Percentiles rank a stretch among this genome's conserved stretches.
Evolutionary conservation across 2,113 vertebrate genomes (phyloP).

Genomic region (Todiramphus chloris): DNA sequence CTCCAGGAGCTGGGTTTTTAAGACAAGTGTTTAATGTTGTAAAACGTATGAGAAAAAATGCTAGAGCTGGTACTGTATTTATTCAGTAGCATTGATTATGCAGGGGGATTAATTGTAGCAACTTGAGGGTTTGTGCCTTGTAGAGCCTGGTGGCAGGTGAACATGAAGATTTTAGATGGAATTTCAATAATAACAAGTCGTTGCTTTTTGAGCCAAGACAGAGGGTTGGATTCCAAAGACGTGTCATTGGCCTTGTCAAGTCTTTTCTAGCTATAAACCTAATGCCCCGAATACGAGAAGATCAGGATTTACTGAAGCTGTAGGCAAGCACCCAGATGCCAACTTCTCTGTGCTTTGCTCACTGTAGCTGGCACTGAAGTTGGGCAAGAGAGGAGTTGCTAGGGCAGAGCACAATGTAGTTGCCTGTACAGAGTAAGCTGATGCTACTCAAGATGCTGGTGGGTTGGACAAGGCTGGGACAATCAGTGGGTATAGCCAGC

Average conservation of each 20-base stretch:
- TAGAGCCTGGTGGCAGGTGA: not conserved
- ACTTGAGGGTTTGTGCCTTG: not conserved
- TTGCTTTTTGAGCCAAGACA: not conserved
- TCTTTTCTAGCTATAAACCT: not conserved
- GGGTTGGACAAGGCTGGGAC: not conserved
- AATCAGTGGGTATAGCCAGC: fast-evolving
- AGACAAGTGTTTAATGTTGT: not conserved
- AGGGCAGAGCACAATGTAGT: no score
- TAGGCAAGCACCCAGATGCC: not conserved
- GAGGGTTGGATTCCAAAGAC: not conserved
- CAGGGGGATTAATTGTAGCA: not conserved
- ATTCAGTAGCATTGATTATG: not conserved
- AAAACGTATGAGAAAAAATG: not conserved
- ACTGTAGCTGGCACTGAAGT: not conserved
- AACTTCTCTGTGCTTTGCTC: not conserved
- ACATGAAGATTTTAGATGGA: not conserved
- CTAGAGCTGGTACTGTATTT: not conserved
- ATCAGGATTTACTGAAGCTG: not conserved
- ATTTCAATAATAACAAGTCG: not conserved
- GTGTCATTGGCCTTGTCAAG: not conserved
- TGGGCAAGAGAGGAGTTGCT: not conserved
- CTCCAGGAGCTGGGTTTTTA: not conserved
- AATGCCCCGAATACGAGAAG: not conserved
- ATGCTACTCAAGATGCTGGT: fast-evolving
- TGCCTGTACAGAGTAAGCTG: not conserved